Base-by-base conservation (phyloP, 2,797 vertebrate genomes). In the Myripristis jacobus region DNA sequence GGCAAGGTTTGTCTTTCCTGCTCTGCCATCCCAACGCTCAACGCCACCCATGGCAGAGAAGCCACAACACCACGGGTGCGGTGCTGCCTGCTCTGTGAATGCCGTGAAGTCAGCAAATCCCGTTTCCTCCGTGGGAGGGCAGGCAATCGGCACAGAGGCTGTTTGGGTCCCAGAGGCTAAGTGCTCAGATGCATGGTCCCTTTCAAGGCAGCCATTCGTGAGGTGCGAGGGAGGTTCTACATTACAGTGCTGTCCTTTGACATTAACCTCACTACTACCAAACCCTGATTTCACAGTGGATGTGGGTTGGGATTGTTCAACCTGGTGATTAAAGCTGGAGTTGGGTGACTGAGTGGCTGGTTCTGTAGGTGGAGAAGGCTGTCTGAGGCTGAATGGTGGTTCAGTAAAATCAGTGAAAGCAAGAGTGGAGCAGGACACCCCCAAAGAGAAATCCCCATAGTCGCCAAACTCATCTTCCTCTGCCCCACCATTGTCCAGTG, bases 391-490 rank as follows among this genome's bases (percentile, higher is more conserved):
- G 70, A 89, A 84, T 0, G 93, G 71, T 4, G 70, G 70, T 1
- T 91, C 70, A 66, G 94, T 87, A 41, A 95, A 93, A 83, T 95
- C 94, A 16, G 92, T 85, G 88, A 95, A 94, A 66, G 86, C 93
- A 51, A 94, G 84, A 9, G 93, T 82, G 51, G 94, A 91, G 70
- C 68, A 69, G 58, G 94, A 89, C 36, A 93, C 89, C 64, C 86
- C 92, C 36, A 88, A 90, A 65, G 95, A 92, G 88, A 97, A 96
- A 15, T 93, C 94, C 70, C 96, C 95, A 73, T 97, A 97, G 77
- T 96, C 95, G 70, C 95, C 95, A 84, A 97, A 98, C 74, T 96
- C 96, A 0, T 98, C 96, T 0, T 97, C 95, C 0, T 96, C 95
- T 0, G 96, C 95, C 1, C 91, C 94, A 59, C 92, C 95, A 75